A percentile compares a stretch with the other conserved stretches of the same genome.
phyloP scores from a whole-genome alignment of 2,113 vertebrate genomes.

The Pseudopipra pipra region DNA sequence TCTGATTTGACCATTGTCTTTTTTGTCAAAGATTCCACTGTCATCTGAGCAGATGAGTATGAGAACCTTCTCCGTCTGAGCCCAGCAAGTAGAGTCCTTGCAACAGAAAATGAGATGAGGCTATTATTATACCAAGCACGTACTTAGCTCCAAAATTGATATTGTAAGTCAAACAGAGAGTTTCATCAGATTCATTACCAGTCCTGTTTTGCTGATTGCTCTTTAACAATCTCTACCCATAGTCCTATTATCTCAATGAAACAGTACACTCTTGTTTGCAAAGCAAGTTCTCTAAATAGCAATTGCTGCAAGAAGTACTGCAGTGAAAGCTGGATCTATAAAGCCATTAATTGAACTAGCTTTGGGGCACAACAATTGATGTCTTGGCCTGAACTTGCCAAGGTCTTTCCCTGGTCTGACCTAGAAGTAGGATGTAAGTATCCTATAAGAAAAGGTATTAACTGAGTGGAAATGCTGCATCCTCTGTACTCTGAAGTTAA shows the following conservation, averaged over 20 bases:
- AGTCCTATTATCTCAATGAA: conserved; percentile 62
- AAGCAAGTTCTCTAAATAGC: conserved; percentile 53
- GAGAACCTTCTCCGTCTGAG: not conserved
- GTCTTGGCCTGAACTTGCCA: not conserved
- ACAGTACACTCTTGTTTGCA: conserved; percentile 58
- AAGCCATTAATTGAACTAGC: conserved; percentile 26
- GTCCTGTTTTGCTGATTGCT: conserved; percentile 62
- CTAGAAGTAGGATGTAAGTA: not conserved
- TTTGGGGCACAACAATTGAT: conserved; percentile 10
- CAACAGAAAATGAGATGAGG: conserved; percentile 28
- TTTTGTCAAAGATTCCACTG: not conserved
- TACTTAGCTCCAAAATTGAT: conserved; percentile 44
- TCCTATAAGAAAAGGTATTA: not conserved
- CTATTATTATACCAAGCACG: conserved; percentile 46
- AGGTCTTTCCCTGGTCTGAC: not conserved
- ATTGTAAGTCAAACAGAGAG: conserved; percentile 59
- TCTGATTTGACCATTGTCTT: not conserved
- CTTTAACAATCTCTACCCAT: conserved; percentile 54
- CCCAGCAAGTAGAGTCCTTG: not conserved
- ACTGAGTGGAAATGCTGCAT: not conserved
- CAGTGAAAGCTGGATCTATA: conserved; percentile 27
- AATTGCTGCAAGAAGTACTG: conserved; percentile 32
- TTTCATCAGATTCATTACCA: conserved; percentile 69
- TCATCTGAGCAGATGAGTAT: not conserved
- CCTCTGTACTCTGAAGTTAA: not conserved